Evolutionary conservation across 1,140 invertebrate species (phyloP).

Genomic region (Drosophila subpulchrella): DNA sequence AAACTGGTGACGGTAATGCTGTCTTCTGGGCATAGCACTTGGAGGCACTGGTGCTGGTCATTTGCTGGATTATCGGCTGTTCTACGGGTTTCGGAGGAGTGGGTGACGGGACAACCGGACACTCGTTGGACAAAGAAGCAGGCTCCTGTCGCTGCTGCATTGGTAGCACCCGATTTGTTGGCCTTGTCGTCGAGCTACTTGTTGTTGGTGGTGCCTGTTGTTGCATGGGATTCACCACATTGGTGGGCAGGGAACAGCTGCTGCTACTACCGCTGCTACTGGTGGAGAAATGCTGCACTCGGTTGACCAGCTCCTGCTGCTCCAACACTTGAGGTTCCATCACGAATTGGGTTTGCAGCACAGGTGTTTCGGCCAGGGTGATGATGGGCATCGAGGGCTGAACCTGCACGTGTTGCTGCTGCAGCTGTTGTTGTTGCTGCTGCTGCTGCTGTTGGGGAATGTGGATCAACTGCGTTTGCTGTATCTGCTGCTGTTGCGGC

Average conservation of each 20-base stretch:
- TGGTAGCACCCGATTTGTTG: conserved; percentile 91
- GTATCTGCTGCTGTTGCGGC: conserved; percentile 29
- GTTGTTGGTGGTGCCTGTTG: conserved; percentile 57
- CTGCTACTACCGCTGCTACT: conserved; percentile 28
- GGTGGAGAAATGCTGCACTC: conserved; percentile 86
- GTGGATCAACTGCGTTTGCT: conserved; percentile 32
- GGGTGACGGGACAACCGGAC: conserved; percentile 52
- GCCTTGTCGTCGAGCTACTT: conserved; percentile 67
- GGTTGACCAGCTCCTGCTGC: conserved; percentile 39
- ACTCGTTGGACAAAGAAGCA: conserved; percentile 42
- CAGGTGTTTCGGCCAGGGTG: conserved; percentile 36
- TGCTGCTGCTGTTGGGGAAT: conserved; percentile 39
- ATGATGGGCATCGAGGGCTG: conserved; percentile 52
- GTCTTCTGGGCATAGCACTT: conserved; percentile 47
- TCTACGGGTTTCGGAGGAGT: conserved; percentile 58
- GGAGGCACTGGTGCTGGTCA: conserved; percentile 20
- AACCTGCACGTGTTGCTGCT: conserved; percentile 28
- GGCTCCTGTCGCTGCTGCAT: conserved; percentile 87
- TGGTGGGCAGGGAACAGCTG: conserved; percentile 86
- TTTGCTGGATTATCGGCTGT: conserved; percentile 33
- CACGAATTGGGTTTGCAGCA: conserved; percentile 46
- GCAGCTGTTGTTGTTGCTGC: conserved; percentile 14
- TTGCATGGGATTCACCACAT: conserved; percentile 88
- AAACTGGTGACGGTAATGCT: conserved; percentile 35
- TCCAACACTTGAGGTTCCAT: conserved; percentile 36